phyloP scores from a whole-genome alignment of 2,888 invertebrate species.

The Vesta saturnalis region DNA sequence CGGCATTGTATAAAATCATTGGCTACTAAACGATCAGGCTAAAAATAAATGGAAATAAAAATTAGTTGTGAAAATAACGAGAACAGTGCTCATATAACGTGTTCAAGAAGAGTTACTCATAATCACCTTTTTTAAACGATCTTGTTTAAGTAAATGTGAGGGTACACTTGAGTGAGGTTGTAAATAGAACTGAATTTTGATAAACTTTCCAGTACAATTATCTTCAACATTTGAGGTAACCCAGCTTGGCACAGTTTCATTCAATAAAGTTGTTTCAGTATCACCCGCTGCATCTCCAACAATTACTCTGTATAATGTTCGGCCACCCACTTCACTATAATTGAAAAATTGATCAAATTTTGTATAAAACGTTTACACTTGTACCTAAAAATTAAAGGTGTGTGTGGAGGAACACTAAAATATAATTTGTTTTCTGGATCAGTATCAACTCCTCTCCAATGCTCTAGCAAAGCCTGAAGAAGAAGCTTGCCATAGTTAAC shows the following conservation, averaged over 20 bases:
- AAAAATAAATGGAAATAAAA: too few relatives aligned
- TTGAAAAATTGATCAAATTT: too few relatives aligned
- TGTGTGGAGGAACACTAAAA: constrained; percentile 93
- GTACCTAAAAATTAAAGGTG: constrained; percentile 93
- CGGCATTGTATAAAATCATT: constrained; percentile 99
- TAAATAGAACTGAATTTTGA: constrained; percentile 96
- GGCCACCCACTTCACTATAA: constrained; percentile 91
- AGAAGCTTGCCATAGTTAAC: constrained; percentile 96
- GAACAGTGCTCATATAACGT: too few relatives aligned
- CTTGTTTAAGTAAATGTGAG: constrained; percentile 71
- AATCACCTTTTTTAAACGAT: constrained; percentile 79
- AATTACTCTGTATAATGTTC: constrained; percentile 88
- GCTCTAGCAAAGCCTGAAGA: constrained; percentile 92
- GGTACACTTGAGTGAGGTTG: constrained; percentile 88
- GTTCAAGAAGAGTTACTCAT: too few relatives aligned
- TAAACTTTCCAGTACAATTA: constrained; percentile 93
- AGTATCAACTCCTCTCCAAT: constrained; percentile 82
- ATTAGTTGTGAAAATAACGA: too few relatives aligned
- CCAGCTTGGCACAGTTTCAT: constrained; percentile 96
- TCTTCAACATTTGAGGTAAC: constrained; percentile 94
- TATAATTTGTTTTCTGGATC: constrained; percentile 80
- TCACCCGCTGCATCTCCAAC: constrained; percentile 95
- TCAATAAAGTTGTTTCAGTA: constrained; percentile 89
- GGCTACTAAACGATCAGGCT: constrained; percentile 93
- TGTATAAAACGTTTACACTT: too few relatives aligned